Base-by-base conservation (phyloP, 2,113 vertebrate genomes). In the Peromyscus maniculatus region DNA sequence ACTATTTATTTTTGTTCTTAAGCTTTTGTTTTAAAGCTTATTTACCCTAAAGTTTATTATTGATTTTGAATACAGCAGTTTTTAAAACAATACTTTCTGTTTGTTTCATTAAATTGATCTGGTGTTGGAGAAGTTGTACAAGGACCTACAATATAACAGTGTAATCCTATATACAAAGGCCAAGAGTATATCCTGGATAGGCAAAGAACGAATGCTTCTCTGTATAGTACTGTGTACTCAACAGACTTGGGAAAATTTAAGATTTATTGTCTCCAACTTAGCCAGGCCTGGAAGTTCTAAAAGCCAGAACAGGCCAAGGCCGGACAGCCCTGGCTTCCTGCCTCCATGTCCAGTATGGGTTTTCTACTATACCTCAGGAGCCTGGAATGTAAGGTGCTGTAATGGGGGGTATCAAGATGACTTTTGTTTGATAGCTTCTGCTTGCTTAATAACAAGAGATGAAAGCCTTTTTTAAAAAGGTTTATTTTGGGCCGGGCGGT, bases 1-100 rank as follows among this genome's bases (percentile, higher is more conserved):
- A 98, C 98, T 99, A 99, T 98, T 99, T 99, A 99, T 99, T 98
- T 98, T 95, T 89, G 97, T 93, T 98, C 96, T 98, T 98, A 95
- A 98, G 96, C 83, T 97, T 97, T 98, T 98, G 97, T 98, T 98
- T 95, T 95, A 98, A 98, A 98, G 96, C 94, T 98, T 98, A 97
- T 98, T 98, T 98, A 98, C 98, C 98, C 91, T 98, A 97, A 98
- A 95, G 92, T 97, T 98, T 97, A 97, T 93, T 98, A 98, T 94
- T 98, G 90, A 97, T 98, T 98, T 98, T 98, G 84, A 98, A 96
- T 98, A 98, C 96, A 98, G 89, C 55, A 64, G 77, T 97, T 98
- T 98, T 97, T 94, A 9, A 97, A 97, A 97, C 75, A 87, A 96
- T 96, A 93, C 55, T 74, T 97, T 97, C 95, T 94, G 96, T 96